Evolutionary conservation across 2,888 invertebrate genomes (phyloP).

Genomic region (Eupithecia vulgata): DNA sequence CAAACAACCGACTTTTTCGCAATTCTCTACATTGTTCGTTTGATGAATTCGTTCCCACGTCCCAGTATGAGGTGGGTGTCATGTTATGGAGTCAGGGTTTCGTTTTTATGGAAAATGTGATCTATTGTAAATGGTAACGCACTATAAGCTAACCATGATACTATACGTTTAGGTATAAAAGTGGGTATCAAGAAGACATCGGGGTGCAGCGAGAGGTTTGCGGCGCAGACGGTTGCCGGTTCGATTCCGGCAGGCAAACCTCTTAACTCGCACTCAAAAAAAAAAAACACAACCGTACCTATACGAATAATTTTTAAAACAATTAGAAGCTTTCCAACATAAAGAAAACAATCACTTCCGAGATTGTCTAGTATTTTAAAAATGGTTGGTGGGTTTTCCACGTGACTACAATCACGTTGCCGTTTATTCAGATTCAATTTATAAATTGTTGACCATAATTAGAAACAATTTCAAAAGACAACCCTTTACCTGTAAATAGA

Average conservation of each 20-base stretch:
- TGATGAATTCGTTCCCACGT: conserved; percentile 72
- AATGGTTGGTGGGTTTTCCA: neutral
- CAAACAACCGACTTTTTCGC: conserved; percentile 65
- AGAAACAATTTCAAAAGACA: conserved; percentile 5
- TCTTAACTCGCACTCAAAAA: neutral
- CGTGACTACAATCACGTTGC: neutral
- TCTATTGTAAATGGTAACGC: neutral
- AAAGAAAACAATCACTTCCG: neutral
- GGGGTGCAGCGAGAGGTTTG: too few species aligned
- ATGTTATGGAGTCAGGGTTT: conserved; percentile 52
- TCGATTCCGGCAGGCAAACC: neutral
- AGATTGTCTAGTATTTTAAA: neutral
- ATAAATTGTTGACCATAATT: neutral
- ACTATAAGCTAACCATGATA: neutral
- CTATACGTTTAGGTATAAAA: too few species aligned
- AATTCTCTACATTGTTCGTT: conserved; percentile 67
- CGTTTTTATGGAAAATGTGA: conserved; percentile 10
- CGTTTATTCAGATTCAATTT: neutral
- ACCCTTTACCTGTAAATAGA: neutral
- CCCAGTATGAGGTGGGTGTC: conserved; percentile 54
- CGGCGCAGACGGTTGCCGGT: too few species aligned
- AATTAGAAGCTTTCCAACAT: neutral
- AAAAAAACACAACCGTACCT: neutral
- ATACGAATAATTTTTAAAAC: too few species aligned
- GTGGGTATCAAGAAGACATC: too few species aligned